A percentile compares a stretch with the other conserved stretches of the same genome.
phyloP scores from a whole-genome alignment of 1,140 invertebrate genomes.

The Maconellicoccus hirsutus region DNA sequence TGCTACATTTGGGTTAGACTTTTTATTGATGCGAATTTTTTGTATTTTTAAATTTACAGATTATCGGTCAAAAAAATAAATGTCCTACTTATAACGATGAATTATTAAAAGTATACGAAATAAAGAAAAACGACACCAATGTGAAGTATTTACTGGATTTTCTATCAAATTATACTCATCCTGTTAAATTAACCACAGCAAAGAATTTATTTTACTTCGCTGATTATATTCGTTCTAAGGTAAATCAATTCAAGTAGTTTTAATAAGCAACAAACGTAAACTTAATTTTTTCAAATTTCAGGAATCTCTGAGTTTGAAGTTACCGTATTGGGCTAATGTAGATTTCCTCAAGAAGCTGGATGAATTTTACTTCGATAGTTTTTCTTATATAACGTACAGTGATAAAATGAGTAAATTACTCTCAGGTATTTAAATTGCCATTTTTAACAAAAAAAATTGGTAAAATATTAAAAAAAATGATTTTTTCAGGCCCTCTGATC shows the following conservation, averaged over 20 bases:
- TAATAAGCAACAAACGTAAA: not conserved
- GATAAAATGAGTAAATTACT: not conserved
- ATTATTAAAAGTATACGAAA: not conserved
- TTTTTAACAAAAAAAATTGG: too few relatives aligned
- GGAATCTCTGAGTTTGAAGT: not conserved
- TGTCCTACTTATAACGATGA: not conserved
- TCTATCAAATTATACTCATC: not conserved
- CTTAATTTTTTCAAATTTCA: not conserved
- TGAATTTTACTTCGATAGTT: not conserved
- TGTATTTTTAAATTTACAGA: not conserved
- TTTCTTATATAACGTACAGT: not conserved
- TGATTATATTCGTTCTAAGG: not conserved
- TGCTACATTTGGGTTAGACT: not conserved
- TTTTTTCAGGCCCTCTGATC: not conserved
- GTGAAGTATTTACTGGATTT: not conserved
- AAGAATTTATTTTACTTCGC: not conserved
- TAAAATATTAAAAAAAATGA: too few relatives aligned
- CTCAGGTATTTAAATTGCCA: not conserved
- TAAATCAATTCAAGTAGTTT: not conserved
- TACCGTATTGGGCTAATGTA: not conserved
- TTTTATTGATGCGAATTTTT: not conserved
- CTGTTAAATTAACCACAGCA: not conserved
- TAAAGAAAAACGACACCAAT: not conserved
- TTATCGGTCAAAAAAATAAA: not conserved
- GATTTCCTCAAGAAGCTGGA: not conserved